A percentile compares a stretch with the other conserved stretches of the same genome.
These are phyloP conservation scores for Nerophis lumbriciformis DNA, from an alignment of 2,113 vertebrate genomes.

Conservation along the genomic window DNA sequence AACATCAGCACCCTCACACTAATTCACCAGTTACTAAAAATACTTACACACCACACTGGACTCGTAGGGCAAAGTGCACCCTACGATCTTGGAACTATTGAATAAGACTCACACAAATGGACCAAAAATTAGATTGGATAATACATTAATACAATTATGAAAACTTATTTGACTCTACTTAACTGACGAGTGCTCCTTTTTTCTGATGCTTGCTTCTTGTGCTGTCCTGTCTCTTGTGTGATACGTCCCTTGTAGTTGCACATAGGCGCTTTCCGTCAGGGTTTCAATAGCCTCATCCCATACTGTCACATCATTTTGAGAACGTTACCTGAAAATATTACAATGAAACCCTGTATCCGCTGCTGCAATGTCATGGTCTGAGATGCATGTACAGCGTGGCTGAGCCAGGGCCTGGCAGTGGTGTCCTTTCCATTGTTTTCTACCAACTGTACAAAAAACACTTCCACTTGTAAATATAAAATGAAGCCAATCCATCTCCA, in stretches of 20 bases:
- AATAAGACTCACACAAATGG: background rate
- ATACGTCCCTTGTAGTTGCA: background rate
- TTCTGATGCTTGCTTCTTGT: slow-evolving; percentile 1
- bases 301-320: background rate
- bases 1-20: background rate
- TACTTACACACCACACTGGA: background rate
- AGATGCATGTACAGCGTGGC: background rate
- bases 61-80: background rate
- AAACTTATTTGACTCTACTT: background rate
- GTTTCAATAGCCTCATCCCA: background rate
- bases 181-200: background rate
- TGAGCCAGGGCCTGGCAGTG: background rate
- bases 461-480: background rate
- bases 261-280: background rate
- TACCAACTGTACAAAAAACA: background rate
- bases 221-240: background rate
- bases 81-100: background rate
- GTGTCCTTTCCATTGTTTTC: background rate
- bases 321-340: background rate
- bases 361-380: slow-evolving; percentile 1
- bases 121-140: background rate
- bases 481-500: background rate
- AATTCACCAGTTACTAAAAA: background rate
- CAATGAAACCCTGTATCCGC: background rate
- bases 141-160: background rate